phyloP scores from a whole-genome alignment of 2,888 invertebrate genomes.

The Eulithis testata region DNA sequence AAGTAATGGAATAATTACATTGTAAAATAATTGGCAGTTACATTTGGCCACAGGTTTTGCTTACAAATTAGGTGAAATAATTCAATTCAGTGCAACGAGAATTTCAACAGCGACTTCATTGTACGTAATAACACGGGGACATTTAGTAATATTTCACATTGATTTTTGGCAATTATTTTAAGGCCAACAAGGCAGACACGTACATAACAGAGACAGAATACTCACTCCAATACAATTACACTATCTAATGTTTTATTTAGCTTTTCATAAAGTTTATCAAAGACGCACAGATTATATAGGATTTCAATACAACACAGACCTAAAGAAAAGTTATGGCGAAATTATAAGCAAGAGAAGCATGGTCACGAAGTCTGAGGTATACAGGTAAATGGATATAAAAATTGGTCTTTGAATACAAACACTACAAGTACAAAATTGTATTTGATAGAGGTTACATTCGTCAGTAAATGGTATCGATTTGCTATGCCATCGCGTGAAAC shows the following conservation, averaged over 20 bases:
- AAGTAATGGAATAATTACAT: constrained; percentile 50
- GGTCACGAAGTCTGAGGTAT: constrained; percentile 27
- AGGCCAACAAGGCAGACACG: constrained; percentile 13
- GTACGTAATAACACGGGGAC: constrained; percentile 9
- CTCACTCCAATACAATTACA: constrained; percentile 4
- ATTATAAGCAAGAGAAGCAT: constrained; percentile 22
- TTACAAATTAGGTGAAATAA: constrained; percentile 45
- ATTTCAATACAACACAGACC: constrained; percentile 2
- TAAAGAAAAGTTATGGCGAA: constrained; percentile 13
- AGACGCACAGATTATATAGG: not conserved
- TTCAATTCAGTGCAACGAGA: constrained; percentile 28
- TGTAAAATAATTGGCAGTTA: constrained; percentile 73
- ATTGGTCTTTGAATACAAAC: constrained; percentile 51
- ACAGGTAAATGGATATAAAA: constrained; percentile 49
- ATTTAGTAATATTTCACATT: constrained; percentile 4
- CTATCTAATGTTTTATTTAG: constrained; percentile 5
- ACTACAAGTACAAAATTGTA: constrained; percentile 43
- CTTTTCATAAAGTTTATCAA: constrained; percentile 1
- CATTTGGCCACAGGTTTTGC: constrained; percentile 67
- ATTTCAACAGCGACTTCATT: constrained; percentile 15
- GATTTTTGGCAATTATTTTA: constrained; percentile 12
- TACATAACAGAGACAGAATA: constrained; percentile 1
- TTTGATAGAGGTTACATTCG: constrained; percentile 31
- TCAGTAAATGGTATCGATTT: not conserved
- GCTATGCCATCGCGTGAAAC: no score